Evolutionary conservation across 2,113 vertebrate genomes (phyloP), one percentile per base, ranked within the genome.

Genomic region (Scophthalmus maximus): DNA sequence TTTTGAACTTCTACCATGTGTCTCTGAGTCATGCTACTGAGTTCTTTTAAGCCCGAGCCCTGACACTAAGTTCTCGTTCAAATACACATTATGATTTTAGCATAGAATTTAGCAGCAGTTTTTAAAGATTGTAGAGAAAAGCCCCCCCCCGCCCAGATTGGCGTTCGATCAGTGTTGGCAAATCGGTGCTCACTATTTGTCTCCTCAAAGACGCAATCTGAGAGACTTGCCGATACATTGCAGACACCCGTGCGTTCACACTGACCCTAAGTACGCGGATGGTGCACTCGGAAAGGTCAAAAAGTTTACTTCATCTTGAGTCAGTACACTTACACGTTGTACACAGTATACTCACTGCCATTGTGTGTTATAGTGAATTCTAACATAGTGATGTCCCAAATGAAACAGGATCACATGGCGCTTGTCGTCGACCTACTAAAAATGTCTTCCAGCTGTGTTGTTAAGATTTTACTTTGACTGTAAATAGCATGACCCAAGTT

Each of bases 11-110:
- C 15, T 18, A 18, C 14, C 15, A 30, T n/a, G 52, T 55, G 52
- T 30, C 29, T 52, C 25, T 32, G 29, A 56, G n/a, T 56, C n/a
- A 11, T 55, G 52, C 52, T 32, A 30, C 52, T 32, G 27, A 55
- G 27, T 55, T 17, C 18, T 29, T 6, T 18, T 10, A 29, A 53
- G 29, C 17, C 2, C 18, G 26, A 51, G 49, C 25, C 18, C 8
- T 53, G 49, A 51, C 8, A 18, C 20, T 23, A 49, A 49, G 46
- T 20, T 23, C 49, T 25, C 2, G 12, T 15, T 51, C 49, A n/a
- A n/a, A n/a, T n/a, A 26, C 38, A 42, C 22, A 18, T 23, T 22
- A 12, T 1, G 20, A 23, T 8, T 49, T 23, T 47, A 22, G 46
- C 46, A 10, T 20, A 10, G 18, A 20, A 20, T 47, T 8, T 9